phyloP scores from a whole-genome alignment of 2,113 vertebrate genomes.

The Peucedramus taeniatus region DNA sequence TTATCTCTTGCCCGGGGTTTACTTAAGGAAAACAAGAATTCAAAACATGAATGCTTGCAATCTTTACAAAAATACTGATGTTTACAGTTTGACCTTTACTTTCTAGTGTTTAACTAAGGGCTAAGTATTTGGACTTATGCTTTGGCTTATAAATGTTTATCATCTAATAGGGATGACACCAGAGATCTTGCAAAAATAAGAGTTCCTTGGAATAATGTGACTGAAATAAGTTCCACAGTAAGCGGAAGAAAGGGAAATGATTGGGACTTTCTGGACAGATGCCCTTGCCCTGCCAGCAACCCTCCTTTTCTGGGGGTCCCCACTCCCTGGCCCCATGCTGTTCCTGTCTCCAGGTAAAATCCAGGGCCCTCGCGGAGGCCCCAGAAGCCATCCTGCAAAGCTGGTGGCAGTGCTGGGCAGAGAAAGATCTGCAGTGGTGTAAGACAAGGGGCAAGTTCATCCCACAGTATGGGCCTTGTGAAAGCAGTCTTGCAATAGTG shows the following conservation, averaged over 20 bases:
- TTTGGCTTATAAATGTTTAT: conserved; percentile 58
- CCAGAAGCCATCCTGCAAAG: neutral
- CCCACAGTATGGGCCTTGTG: accelerated
- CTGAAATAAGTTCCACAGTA: neutral
- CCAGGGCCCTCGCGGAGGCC: neutral
- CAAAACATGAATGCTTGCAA: conserved; percentile 28
- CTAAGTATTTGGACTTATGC: conserved; percentile 39
- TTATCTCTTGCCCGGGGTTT: conserved; percentile 68
- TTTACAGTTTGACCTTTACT: conserved; percentile 62
- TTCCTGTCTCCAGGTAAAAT: neutral
- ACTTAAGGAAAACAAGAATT: conserved; percentile 67
- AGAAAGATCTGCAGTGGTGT: neutral
- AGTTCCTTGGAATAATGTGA: neutral
- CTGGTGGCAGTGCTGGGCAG: neutral
- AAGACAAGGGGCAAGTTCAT: neutral
- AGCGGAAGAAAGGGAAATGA: neutral
- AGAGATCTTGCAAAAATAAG: conserved; percentile 25
- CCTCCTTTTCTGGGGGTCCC: neutral
- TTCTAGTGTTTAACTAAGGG: conserved; percentile 44
- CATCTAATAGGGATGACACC: conserved; percentile 10
- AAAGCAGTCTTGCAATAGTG: neutral
- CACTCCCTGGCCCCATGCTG: neutral
- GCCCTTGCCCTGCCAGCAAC: neutral
- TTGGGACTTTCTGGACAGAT: neutral
- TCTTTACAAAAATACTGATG: conserved; percentile 48